A percentile compares a stretch with the other conserved stretches of the same genome.
phyloP scores from a whole-genome alignment of 2,888 invertebrate genomes.

The Nycteola revayana region DNA sequence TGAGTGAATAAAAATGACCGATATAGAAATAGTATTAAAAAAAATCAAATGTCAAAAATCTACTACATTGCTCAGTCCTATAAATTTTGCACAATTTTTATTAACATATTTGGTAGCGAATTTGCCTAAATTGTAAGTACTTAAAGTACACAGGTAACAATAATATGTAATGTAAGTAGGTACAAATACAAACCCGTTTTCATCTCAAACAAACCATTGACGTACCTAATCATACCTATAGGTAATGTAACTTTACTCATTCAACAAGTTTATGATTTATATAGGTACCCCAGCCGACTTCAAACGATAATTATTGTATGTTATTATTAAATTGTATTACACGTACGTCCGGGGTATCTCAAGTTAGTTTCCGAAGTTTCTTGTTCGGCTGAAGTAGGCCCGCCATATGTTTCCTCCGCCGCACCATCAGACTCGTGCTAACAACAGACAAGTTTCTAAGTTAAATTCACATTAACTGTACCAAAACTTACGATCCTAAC shows the following conservation, averaged over 20 bases:
- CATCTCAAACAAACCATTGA: slow-evolving; percentile 23
- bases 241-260: slow-evolving; percentile 24
- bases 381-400: slow-evolving; percentile 51
- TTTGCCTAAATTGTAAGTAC: too few relatives aligned
- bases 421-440: slow-evolving; percentile 31
- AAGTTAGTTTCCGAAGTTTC: slow-evolving; percentile 65
- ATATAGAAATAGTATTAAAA: too few relatives aligned
- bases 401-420: slow-evolving; percentile 38
- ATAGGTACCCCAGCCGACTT: slow-evolving; percentile 28
- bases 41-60: too few relatives aligned
- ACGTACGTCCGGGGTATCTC: slow-evolving; percentile 65
- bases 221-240: slow-evolving; percentile 15
- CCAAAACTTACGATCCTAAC: slow-evolving; percentile 6
- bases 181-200: too few relatives aligned
- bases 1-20: too few relatives aligned
- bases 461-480: slow-evolving; percentile 17
- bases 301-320: slow-evolving; percentile 27
- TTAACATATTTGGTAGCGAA: too few relatives aligned
- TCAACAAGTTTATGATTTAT: slow-evolving; percentile 35
- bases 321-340: slow-evolving; percentile 33
- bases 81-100: too few relatives aligned
- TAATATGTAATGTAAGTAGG: too few relatives aligned
- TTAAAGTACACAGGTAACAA: too few relatives aligned
- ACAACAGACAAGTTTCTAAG: slow-evolving; percentile 32
- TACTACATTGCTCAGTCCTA: too few relatives aligned